Evolutionary conservation across 2,113 vertebrate species (phyloP).

Genomic region (Otus sunia): DNA sequence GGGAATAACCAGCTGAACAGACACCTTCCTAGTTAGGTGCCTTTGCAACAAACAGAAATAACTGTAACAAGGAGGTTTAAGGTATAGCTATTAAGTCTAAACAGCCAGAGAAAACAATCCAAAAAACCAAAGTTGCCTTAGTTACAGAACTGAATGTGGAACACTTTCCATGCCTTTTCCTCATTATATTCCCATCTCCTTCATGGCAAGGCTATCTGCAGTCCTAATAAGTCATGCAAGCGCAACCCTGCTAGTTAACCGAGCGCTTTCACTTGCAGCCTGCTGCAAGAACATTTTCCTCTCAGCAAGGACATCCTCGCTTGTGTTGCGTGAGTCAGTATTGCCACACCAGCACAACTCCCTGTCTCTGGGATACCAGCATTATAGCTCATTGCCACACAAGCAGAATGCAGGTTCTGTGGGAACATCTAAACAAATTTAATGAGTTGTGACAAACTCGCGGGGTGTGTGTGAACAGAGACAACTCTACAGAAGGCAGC

Average conservation of each 20-base stretch:
- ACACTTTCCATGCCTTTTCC: background rate
- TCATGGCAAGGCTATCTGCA: slow-evolving; percentile 32
- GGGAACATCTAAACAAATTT: background rate
- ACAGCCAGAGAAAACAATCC: background rate
- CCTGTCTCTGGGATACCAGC: background rate
- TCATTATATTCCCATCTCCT: background rate
- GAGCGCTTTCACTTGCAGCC: slow-evolving; percentile 41
- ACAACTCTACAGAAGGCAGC: background rate
- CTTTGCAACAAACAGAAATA: background rate
- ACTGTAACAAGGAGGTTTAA: background rate
- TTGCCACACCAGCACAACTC: slow-evolving; percentile 6
- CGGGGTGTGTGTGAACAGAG: background rate
- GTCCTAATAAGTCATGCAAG: background rate
- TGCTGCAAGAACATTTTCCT: slow-evolving; percentile 28
- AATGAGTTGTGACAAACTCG: background rate
- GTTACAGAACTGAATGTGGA: background rate
- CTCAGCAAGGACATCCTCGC: background rate
- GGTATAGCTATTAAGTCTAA: background rate
- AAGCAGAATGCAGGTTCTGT: background rate
- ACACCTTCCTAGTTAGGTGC: background rate
- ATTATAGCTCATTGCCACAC: background rate
- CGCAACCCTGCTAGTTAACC: background rate
- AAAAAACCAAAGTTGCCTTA: background rate
- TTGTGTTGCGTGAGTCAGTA: background rate
- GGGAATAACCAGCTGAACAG: background rate